Evolutionary conservation across 2,888 invertebrate species (phyloP), one percentile per base, ranked within the genome.

Genomic region (Leucozona laternaria): DNA sequence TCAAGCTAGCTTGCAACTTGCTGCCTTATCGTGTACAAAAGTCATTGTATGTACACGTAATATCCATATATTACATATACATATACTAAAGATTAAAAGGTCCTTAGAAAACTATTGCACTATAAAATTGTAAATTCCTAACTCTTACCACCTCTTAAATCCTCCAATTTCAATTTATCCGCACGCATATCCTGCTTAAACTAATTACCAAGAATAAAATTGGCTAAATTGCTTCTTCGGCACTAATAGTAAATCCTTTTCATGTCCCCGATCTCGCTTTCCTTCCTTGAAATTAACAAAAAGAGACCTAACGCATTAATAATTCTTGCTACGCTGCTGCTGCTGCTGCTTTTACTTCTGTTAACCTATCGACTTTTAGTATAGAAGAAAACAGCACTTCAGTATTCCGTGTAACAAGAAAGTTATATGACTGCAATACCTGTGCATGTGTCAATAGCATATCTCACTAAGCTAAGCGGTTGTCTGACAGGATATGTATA

Each of bases 131-230:
- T 50, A 71, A 60, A 81, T 25, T 17, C 64, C 58, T 73, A 37
- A 37, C 43, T 6, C 28, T 34, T 17, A 17, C 25, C 17, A 22
- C 58, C 58, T 60, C 55, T 55, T 57, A 77, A 79, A 81, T 70
- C 73, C 64, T 45, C 66, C 78, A 78, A 37, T 75, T 82, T 82
- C 86, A 82, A 86, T 82, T 79, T 71, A 73, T 50, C 57, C 64
- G 10, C 82, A 86, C 82, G 82, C 86, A 82, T 78, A 78, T 86
- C 78, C 81, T 68, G 37, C 22, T 79, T 58, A 79, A 86, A 78
- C 86, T 82, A 86, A 86, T 86, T 86, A 79, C 82, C 57, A 43
- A 55, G 75, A 82, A 79, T 82, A 75, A 86, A 82, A 86, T 86
- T 86, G 71, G 22, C 70, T 79, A 86, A 86, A 82, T 86, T 82